Evolutionary conservation across 2,113 vertebrate species (phyloP).

Genomic region (Hippolais icterina): DNA sequence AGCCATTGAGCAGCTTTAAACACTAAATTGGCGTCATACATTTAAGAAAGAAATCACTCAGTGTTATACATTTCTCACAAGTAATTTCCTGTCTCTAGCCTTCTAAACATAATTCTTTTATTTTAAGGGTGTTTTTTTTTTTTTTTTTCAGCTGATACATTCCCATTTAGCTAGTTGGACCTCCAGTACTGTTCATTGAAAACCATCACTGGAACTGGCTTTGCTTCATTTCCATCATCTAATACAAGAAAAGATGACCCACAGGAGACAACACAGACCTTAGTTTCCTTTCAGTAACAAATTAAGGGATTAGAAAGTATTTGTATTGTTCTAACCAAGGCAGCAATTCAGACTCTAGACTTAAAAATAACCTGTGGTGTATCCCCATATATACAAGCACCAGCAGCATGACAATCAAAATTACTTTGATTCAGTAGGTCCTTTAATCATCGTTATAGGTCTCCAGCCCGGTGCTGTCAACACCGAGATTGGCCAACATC

Average conservation of each 20-base stretch:
- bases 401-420: background rate
- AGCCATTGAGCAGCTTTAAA: conserved; percentile 64
- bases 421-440: background rate
- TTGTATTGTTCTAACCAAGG: background rate
- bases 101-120: conserved; percentile 44
- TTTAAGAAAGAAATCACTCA: conserved; percentile 44
- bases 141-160: background rate
- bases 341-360: conserved; percentile 8
- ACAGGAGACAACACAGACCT: background rate
- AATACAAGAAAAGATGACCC: conserved; percentile 19
- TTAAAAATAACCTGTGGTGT: background rate
- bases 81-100: conserved; percentile 60
- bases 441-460: background rate
- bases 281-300: background rate
- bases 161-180: conserved; percentile 10
- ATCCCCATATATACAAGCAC: background rate
- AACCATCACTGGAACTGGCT: background rate
- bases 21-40: conserved; percentile 47
- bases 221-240: conserved; percentile 50
- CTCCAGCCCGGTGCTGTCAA: background rate
- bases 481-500: background rate
- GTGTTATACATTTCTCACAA: conserved; percentile 50
- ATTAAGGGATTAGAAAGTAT: conserved; percentile 46
- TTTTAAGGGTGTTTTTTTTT: background rate
- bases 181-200: conserved; percentile 28